phyloP scores from a whole-genome alignment of 2,888 invertebrate genomes.

The Tortricodes alternella region DNA sequence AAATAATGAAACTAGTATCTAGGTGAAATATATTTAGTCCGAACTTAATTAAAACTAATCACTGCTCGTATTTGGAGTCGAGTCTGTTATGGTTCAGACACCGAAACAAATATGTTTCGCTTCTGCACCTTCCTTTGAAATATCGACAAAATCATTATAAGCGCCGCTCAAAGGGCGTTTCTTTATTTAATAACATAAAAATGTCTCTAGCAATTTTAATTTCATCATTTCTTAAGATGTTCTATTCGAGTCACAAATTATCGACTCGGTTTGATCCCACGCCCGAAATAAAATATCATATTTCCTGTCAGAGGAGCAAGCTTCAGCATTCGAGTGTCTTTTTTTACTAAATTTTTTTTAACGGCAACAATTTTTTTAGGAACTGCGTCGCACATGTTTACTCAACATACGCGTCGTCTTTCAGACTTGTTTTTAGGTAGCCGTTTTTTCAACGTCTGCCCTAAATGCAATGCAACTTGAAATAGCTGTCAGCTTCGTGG shows the following conservation, averaged over 20 bases:
- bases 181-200: constrained; percentile 63
- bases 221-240: constrained; percentile 70
- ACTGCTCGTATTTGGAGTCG: neutral
- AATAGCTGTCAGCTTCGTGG: constrained; percentile 26
- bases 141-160: constrained; percentile 1
- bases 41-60: neutral
- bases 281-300: constrained; percentile 83
- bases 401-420: constrained; percentile 67
- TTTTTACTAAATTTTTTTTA: constrained; percentile 65
- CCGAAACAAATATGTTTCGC: constrained; percentile 1
- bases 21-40: neutral
- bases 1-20: neutral
- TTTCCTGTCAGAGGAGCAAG: constrained; percentile 78
- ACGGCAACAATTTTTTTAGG: constrained; percentile 71
- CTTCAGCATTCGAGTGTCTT: constrained; percentile 74
- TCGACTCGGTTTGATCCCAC: constrained; percentile 81
- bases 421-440: constrained; percentile 43
- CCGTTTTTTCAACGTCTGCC: constrained; percentile 46
- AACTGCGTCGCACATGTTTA: constrained; percentile 79
- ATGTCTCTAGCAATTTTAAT: constrained; percentile 72
- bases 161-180: constrained; percentile 36
- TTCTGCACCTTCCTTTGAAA: constrained; percentile 11
- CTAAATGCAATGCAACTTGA: constrained; percentile 29
- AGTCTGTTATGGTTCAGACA: neutral
- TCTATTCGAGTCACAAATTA: constrained; percentile 77